Evolutionary conservation across 2,113 vertebrate species (phyloP).

Genomic region (Ophthalmolycus amberensis): DNA sequence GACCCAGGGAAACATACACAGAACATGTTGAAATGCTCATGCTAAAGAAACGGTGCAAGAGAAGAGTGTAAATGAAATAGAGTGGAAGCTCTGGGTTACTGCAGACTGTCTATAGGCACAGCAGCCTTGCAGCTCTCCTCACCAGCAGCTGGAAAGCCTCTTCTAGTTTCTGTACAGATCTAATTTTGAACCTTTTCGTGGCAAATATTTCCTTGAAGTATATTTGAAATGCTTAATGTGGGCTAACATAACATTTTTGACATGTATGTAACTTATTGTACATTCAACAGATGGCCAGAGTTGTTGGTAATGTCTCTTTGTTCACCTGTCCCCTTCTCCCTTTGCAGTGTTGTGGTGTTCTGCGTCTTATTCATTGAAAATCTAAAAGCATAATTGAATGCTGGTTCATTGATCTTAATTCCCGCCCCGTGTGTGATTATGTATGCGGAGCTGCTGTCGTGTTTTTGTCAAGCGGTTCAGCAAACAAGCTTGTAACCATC

Average conservation of each 20-base stretch:
- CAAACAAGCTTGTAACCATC: slow-evolving; percentile 45
- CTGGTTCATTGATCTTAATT: slow-evolving; percentile 45
- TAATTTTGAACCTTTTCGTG: neutral
- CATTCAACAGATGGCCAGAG: slow-evolving; percentile 2
- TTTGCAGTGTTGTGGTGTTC: slow-evolving; percentile 8
- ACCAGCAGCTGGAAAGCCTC: neutral
- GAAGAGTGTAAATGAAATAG: neutral
- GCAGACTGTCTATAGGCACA: neutral
- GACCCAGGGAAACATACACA: neutral
- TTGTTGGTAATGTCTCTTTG: neutral
- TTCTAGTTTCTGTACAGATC: neutral
- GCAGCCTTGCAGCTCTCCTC: neutral
- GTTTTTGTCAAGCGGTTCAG: slow-evolving; percentile 38
- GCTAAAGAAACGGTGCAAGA: neutral
- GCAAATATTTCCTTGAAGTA: neutral
- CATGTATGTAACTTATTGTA: neutral
- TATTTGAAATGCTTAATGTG: neutral
- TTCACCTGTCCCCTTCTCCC: neutral
- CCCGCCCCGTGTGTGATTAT: slow-evolving; percentile 2
- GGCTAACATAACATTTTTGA: neutral
- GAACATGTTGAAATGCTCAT: neutral
- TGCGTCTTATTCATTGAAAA: slow-evolving; percentile 18
- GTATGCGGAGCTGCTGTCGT: slow-evolving; percentile 27
- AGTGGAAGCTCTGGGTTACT: neutral
- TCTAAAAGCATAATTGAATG: slow-evolving; percentile 33